A percentile compares a stretch with the other conserved stretches of the same genome.
Evolutionary conservation across 1,140 invertebrate genomes (phyloP).

Genomic region (Pantala flavescens): DNA sequence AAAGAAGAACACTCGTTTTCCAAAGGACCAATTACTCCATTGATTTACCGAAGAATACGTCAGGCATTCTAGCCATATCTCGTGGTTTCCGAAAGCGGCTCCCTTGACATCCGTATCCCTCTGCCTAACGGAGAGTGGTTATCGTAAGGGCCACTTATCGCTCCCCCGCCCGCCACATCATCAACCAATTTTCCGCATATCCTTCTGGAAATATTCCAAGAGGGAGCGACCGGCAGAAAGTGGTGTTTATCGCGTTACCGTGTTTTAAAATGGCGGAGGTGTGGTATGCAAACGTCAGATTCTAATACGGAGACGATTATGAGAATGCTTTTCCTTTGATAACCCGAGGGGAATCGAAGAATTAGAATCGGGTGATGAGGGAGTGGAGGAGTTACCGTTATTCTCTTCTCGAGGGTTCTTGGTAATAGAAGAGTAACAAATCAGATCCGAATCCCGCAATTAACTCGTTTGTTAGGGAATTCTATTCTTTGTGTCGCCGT

Average conservation of each 20-base stretch:
- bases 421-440: too few relatives aligned
- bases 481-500: too few relatives aligned
- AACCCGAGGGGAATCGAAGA: not conserved
- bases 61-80: too few relatives aligned
- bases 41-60: too few relatives aligned
- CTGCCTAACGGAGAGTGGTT: not conserved
- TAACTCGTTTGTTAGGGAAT: too few relatives aligned
- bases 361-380: not conserved
- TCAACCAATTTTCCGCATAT: slow-evolving; percentile 2
- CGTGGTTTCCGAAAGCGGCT: not conserved
- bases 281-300: not conserved
- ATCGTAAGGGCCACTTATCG: not conserved
- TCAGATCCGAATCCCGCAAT: too few relatives aligned
- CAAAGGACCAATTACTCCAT: too few relatives aligned
- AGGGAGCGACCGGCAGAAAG: not conserved
- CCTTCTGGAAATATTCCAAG: slow-evolving; percentile 5
- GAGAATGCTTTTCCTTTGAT: not conserved
- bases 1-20: too few relatives aligned
- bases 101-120: not conserved
- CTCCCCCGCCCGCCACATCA: not conserved
- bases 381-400: not conserved
- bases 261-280: not conserved
- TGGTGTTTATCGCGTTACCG: slow-evolving; percentile 1
- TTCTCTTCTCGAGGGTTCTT: not conserved
- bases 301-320: not conserved